Percentiles rank a stretch among this genome's conserved stretches.
phyloP scores from a whole-genome alignment of 1,140 invertebrate species.

The Drosophila jambulina region DNA sequence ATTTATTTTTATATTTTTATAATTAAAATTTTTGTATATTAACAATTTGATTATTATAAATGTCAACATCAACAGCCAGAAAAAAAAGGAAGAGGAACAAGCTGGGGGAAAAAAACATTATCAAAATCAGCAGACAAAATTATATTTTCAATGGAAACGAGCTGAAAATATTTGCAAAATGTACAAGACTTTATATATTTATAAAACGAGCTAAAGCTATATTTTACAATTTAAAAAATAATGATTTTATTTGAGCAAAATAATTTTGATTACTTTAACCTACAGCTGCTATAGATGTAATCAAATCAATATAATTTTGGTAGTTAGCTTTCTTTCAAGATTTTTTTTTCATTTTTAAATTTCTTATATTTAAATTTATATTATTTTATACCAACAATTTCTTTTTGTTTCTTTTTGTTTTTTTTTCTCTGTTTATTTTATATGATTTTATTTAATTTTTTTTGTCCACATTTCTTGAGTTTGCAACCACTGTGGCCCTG shows the following conservation, averaged over 20 bases:
- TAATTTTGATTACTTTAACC: background rate
- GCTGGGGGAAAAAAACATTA: too few relatives aligned
- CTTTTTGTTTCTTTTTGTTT: background rate
- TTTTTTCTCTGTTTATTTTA: background rate
- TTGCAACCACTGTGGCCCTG: background rate
- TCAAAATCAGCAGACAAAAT: background rate
- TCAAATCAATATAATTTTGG: background rate
- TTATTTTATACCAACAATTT: background rate
- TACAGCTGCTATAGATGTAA: background rate
- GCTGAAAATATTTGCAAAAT: background rate
- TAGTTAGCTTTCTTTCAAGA: background rate
- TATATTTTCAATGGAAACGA: background rate
- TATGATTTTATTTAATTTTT: background rate
- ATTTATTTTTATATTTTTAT: background rate
- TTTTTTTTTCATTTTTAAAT: background rate
- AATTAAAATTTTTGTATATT: background rate
- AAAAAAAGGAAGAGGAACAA: too few relatives aligned
- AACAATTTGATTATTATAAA: background rate
- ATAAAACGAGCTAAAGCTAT: too few relatives aligned
- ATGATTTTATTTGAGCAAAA: background rate
- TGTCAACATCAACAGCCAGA: too few relatives aligned
- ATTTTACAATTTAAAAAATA: background rate
- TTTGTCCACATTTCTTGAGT: background rate
- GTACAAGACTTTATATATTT: background rate
- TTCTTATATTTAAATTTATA: background rate